Conservation (phyloP, 1,140 invertebrate species). For the Lepidurus couesii region DNA sequence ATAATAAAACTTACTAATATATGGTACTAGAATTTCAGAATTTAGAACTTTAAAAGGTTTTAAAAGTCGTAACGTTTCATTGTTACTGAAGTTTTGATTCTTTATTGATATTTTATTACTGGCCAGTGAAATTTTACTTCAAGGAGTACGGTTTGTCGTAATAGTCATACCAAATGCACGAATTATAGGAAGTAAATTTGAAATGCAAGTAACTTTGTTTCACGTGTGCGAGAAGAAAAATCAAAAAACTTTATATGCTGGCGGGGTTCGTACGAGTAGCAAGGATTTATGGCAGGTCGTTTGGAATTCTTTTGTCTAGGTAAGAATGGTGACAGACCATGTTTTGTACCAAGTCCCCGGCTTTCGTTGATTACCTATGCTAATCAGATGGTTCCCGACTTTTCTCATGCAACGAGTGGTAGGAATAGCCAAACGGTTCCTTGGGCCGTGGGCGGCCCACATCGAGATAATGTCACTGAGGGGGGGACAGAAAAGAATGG, state of each 20-base stretch:
- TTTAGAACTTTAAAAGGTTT: no score
- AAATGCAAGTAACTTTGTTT: no score
- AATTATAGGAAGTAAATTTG: no score
- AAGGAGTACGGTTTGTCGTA: no score
- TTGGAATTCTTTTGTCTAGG: slow-evolving; percentile 12
- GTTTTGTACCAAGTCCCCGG: not conserved
- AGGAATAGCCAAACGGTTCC: slow-evolving; percentile 17
- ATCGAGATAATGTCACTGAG: not conserved
- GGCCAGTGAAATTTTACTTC: no score
- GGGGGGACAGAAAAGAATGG: not conserved
- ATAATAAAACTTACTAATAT: no score
- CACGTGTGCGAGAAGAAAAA: not conserved
- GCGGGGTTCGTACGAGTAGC: not conserved
- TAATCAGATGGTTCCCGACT: slow-evolving; percentile 19
- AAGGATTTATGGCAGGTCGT: not conserved
- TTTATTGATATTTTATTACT: no score
- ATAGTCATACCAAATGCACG: no score
- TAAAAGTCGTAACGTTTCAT: no score
- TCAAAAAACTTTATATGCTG: not conserved
- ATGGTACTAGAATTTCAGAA: no score
- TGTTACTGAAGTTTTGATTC: no score
- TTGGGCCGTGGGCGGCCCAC: not conserved
- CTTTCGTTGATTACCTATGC: slow-evolving; percentile 15
- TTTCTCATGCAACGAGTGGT: not conserved
- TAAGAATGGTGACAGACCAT: slow-evolving; percentile 19